Base-by-base conservation (phyloP, 2,888 invertebrate genomes). In the Megaustenia siamemsis region DNA sequence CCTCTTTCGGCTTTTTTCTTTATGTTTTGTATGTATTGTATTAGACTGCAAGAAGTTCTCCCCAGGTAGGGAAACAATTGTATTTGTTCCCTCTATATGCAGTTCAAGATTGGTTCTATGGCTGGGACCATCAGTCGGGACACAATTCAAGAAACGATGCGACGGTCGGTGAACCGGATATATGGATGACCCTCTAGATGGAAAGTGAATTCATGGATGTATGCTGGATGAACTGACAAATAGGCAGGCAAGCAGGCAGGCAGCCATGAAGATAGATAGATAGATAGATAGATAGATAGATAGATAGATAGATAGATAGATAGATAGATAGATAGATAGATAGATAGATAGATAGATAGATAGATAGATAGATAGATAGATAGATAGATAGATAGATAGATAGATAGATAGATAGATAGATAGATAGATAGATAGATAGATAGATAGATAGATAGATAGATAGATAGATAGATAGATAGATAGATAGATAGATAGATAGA, bases 261-360 rank as follows among this genome's bases (percentile, higher is more conserved):
- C 38, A 18, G 68, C 1, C 38, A 18, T 6, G 18, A 1, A 68
- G 21, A 38, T 38, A 38, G 15, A 38, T 15, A 38, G 28, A 32
- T 32, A 5, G 68, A 28, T 1, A 38, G 35, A 15, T 5, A 63
- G 28, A 63, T 24, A n/a, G 63, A n/a, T n/a, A 63, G 63, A n/a
- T n/a, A 24, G 28, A 63, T n/a, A 63, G 28, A 63, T n/a, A 63
- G 63, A 24, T n/a, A 63, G n/a, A 63, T n/a, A 63, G 24, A 24
- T 63, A 24, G 24, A 63, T 63, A 63, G 63, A n/a, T n/a, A n/a
- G n/a, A 63, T 63, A 63, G 63, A 63, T n/a, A 63, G 32, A 63
- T 5, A 63, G n/a, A 63, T 24, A n/a, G 63, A 63, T 63, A 63
- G 63, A 63, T 63, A n/a, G 28, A 63, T n/a, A 63, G 28, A n/a